These are phyloP conservation scores for Cydia amplana DNA, from an alignment of 1,140 invertebrate species.

Conservation along the genomic window DNA sequence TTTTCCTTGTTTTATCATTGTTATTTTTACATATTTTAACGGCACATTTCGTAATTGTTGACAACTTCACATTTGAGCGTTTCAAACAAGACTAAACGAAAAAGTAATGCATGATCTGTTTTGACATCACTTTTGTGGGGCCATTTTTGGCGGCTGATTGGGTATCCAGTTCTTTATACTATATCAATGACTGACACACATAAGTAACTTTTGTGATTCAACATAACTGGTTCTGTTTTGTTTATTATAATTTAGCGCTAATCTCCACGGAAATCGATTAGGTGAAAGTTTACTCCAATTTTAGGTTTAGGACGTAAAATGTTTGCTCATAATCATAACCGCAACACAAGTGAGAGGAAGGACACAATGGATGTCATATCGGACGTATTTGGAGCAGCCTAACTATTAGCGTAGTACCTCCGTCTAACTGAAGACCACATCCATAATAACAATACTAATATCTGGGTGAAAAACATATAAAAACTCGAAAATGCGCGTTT, in stretches of 20 bases:
- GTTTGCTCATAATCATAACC: not conserved
- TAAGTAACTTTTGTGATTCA: constrained; percentile 36
- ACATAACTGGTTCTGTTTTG: constrained; percentile 34
- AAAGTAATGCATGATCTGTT: too few relatives aligned
- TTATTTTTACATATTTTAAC: too few relatives aligned
- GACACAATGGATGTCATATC: not conserved
- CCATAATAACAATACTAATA: too few relatives aligned
- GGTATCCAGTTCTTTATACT: too few relatives aligned
- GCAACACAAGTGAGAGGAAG: not conserved
- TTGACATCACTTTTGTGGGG: too few relatives aligned
- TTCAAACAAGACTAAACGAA: too few relatives aligned
- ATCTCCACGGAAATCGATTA: constrained; percentile 22
- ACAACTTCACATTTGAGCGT: too few relatives aligned
- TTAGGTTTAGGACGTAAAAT: not conserved
- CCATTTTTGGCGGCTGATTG: too few relatives aligned
- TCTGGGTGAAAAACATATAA: too few relatives aligned
- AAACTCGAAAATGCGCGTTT: too few relatives aligned
- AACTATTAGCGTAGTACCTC: not conserved
- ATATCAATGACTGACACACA: constrained; percentile 47
- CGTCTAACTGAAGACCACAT: not conserved
- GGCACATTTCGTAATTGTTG: too few relatives aligned
- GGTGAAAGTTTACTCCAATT: constrained; percentile 20
- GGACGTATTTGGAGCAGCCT: not conserved
- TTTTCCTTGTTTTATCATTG: too few relatives aligned
- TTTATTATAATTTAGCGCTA: constrained; percentile 37